Evolutionary conservation across 2,797 vertebrate species (phyloP), one percentile per base, ranked within the genome.

Genomic region (Melopsittacus undulatus): DNA sequence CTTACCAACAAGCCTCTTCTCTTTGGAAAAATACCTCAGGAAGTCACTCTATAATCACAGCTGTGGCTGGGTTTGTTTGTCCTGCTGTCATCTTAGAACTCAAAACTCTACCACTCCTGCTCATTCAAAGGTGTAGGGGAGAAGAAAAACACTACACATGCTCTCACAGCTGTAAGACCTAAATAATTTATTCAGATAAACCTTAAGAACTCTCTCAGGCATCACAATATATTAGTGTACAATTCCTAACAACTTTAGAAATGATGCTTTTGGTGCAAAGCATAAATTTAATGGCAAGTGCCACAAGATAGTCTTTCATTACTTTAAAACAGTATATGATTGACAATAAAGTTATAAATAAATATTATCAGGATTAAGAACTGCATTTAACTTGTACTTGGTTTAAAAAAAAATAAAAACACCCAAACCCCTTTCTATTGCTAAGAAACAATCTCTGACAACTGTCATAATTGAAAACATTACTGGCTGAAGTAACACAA

Each of bases 101-200:
- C 72, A 70, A 66, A 94, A 87, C 32, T 9, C 80, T 49, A 68
- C 16, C 73, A 74, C 36, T 67, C 49, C 54, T 46, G 82, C 76
- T 75, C 7, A 3, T 82, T 89, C 23, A 76, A 79, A 78, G 30
- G 13, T 12, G 6, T 19, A 7, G 1, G 7, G 40, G n/a, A 74
- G 52, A 90, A 96, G 24, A 89, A 89, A 90, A 84, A 38, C 78
- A 94, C 17, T 43, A 77, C 49, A 80, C 30, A 80, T 14, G 22
- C 5, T 66, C 20, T 91, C 11, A 22, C 29, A 48, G 70, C 38
- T 82, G 81, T 74, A 96, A 96, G 86, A 75, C 46, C 64, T 43
- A 11, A 77, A 88, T 59, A 89, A 80, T 93, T 93, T 94, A 57
- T 94, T 93, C 68, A 92, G 56, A 45, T 62, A 78, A 91, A 75